phyloP scores from a whole-genome alignment of 2,113 vertebrate species.

The Mixornis gularis region DNA sequence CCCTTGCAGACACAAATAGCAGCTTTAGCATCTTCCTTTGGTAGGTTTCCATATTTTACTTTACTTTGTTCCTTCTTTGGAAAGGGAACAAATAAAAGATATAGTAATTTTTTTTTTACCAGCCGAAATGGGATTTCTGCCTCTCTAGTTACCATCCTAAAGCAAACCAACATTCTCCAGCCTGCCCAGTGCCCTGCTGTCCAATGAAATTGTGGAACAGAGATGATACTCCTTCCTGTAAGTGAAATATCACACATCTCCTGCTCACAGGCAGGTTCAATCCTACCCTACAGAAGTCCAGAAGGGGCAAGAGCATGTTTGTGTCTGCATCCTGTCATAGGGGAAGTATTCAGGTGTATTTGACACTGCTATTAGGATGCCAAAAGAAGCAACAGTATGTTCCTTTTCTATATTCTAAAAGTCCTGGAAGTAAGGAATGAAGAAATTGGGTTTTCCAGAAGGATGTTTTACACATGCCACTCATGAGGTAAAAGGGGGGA shows the following conservation, averaged over 20 bases:
- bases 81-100: neutral
- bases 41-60: neutral
- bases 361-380: neutral
- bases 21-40: neutral
- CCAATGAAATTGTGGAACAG: neutral
- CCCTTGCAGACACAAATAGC: neutral
- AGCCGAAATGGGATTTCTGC: neutral
- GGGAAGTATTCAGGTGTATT: neutral
- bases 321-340: neutral
- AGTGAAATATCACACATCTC: neutral
- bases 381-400: neutral
- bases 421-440: neutral
- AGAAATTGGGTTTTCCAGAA: neutral
- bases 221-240: neutral
- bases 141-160: neutral
- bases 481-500: accelerated
- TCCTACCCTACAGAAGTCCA: neutral
- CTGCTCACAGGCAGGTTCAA: neutral
- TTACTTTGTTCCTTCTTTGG: neutral
- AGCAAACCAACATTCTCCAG: neutral
- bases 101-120: neutral
- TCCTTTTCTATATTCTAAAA: neutral
- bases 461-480: neutral
- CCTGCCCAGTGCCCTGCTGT: neutral
- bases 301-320: neutral